Percentiles rank a stretch among this genome's conserved stretches.
Evolutionary conservation across 2,113 vertebrate genomes (phyloP).

Genomic region (Cryptotis parvus): DNA sequence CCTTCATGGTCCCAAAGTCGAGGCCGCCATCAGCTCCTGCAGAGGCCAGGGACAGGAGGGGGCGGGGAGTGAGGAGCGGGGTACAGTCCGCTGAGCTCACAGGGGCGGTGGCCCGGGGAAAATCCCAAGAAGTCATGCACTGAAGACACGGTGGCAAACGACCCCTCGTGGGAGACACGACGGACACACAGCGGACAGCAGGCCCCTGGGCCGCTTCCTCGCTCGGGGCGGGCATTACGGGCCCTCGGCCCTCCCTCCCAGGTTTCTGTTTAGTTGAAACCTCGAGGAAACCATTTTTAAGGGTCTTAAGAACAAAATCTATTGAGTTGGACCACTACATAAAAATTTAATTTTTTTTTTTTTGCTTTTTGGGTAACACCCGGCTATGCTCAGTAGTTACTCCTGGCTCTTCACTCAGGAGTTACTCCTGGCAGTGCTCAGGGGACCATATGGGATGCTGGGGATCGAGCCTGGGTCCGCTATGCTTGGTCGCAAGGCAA

Average conservation of each 20-base stretch:
- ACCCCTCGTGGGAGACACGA: not conserved
- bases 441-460: too few relatives aligned
- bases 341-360: not conserved
- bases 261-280: not conserved
- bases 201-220: not conserved
- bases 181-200: not conserved
- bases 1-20: conserved; percentile 92
- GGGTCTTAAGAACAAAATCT: not conserved
- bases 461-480: too few relatives aligned
- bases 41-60: not conserved
- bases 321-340: not conserved
- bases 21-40: conserved; percentile 88
- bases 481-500: too few relatives aligned
- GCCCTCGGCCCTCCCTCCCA: not conserved
- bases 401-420: too few relatives aligned
- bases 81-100: not conserved
- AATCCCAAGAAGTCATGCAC: not conserved
- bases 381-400: too few relatives aligned
- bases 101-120: not conserved
- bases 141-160: not conserved
- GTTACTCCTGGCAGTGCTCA: too few relatives aligned
- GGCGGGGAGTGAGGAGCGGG: fast-evolving
- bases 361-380: too few relatives aligned
- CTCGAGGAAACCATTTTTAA: not conserved
- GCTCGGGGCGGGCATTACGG: too few relatives aligned